Evolutionary conservation across 1,140 invertebrate species (phyloP).

Genomic region (Drosophila arizonae): DNA sequence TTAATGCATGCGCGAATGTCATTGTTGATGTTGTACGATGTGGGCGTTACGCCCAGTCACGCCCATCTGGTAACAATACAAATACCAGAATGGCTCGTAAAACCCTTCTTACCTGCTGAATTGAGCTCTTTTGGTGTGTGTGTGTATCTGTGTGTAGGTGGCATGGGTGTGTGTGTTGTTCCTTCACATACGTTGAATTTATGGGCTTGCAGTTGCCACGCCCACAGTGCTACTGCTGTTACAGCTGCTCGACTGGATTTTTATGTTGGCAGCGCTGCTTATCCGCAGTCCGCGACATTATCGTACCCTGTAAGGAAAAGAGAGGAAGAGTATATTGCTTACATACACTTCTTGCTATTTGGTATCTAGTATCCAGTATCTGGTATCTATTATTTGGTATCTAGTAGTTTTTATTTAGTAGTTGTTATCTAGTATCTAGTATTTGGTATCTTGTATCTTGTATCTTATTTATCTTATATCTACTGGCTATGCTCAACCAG

Average conservation of each 20-base stretch:
- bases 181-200: constrained; percentile 60
- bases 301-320: background rate
- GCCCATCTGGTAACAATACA: constrained; percentile 15
- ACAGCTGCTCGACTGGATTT: constrained; percentile 17
- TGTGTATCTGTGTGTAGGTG: background rate
- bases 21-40: constrained; percentile 27
- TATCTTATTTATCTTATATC: too few relatives aligned
- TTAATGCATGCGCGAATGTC: constrained; percentile 68
- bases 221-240: constrained; percentile 29
- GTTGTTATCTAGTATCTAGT: too few relatives aligned
- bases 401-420: too few relatives aligned
- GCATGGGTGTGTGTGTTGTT: background rate
- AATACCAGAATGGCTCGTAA: constrained; percentile 39
- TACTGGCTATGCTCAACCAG: background rate
- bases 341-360: background rate
- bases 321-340: background rate
- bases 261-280: constrained; percentile 35
- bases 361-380: too few relatives aligned
- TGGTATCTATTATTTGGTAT: too few relatives aligned
- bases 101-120: constrained; percentile 37
- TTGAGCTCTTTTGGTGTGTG: background rate
- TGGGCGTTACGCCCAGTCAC: background rate
- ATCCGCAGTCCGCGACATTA: constrained; percentile 49
- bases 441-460: too few relatives aligned
- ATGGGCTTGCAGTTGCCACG: constrained; percentile 61